phyloP scores from a whole-genome alignment of 1,140 invertebrate species.

The Ceratina australensis region DNA sequence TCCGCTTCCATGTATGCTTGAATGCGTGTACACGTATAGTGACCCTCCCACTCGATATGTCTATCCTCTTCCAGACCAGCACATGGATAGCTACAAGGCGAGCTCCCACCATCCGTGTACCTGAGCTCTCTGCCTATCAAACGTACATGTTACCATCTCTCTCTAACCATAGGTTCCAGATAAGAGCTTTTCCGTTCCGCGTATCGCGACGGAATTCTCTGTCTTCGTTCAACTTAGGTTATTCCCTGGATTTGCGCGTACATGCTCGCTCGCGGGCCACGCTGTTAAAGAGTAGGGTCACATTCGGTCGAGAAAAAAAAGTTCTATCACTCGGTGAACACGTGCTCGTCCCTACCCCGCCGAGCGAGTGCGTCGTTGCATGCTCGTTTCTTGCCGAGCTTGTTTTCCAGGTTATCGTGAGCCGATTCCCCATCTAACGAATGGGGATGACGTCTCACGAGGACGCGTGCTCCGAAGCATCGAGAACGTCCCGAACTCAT shows the following conservation, averaged over 20 bases:
- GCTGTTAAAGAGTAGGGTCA: constrained; percentile 30
- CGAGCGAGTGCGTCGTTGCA: neutral
- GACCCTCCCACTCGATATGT: neutral
- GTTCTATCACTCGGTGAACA: constrained; percentile 69
- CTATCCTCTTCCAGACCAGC: neutral
- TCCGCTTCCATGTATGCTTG: neutral
- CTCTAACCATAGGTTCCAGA: neutral
- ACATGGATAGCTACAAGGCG: neutral
- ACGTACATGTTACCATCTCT: neutral
- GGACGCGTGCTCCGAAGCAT: neutral
- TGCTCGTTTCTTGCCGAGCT: constrained; percentile 1
- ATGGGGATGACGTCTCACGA: neutral
- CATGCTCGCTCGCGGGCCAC: constrained; percentile 30
- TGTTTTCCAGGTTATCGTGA: constrained; percentile 20
- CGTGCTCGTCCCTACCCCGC: constrained; percentile 57
- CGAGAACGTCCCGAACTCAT: too few relatives aligned
- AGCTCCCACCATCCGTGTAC: neutral
- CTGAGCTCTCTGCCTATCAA: neutral
- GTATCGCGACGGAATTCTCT: neutral
- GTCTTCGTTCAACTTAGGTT: neutral
- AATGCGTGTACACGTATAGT: too few relatives aligned
- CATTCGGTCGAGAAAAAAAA: constrained; percentile 51
- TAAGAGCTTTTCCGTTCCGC: too few relatives aligned
- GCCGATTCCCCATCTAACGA: constrained; percentile 8
- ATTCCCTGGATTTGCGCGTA: constrained; percentile 19